phyloP scores from a whole-genome alignment of 2,113 vertebrate genomes.

The Ceyx margarethae region DNA sequence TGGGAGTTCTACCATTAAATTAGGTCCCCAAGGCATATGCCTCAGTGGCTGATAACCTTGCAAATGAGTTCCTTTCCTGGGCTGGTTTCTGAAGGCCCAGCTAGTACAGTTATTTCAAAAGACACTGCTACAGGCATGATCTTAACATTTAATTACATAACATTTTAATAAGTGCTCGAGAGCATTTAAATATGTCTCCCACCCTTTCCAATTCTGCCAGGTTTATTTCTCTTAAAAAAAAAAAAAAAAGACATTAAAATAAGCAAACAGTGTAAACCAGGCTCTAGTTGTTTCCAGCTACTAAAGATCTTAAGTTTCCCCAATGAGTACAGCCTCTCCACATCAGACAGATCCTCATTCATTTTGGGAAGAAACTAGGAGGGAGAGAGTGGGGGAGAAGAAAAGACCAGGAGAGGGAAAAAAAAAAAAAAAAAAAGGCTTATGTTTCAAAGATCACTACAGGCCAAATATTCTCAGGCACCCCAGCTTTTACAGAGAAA shows the following conservation, averaged over 20 bases:
- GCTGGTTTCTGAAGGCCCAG: neutral
- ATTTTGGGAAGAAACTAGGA: constrained; percentile 26
- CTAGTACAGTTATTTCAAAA: constrained; percentile 36
- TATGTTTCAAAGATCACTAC: constrained; percentile 53
- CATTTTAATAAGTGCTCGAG: constrained; percentile 26
- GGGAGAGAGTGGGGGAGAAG: constrained; percentile 4
- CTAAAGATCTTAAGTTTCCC: constrained; percentile 18
- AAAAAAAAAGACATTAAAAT: neutral
- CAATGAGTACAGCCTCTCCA: neutral
- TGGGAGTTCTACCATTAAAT: constrained; percentile 33
- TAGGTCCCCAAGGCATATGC: neutral
- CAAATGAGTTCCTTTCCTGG: constrained; percentile 11
- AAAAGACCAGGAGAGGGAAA: neutral
- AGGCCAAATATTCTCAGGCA: constrained; percentile 61
- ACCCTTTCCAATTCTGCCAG: constrained; percentile 22
- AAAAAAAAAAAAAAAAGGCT: neutral
- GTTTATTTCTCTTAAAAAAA: constrained; percentile 10
- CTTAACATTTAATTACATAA: constrained; percentile 60
- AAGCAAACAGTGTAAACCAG: neutral
- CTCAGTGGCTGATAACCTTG: constrained; percentile 9
- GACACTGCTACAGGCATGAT: constrained; percentile 36
- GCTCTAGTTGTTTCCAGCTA: neutral
- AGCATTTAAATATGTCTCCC: constrained; percentile 2
- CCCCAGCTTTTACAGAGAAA: constrained; percentile 39
- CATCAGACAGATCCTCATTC: constrained; percentile 21